Percentiles rank a stretch among this genome's conserved stretches.
phyloP scores from a whole-genome alignment of 2,797 vertebrate genomes.

The Emydoidea blandingii region DNA sequence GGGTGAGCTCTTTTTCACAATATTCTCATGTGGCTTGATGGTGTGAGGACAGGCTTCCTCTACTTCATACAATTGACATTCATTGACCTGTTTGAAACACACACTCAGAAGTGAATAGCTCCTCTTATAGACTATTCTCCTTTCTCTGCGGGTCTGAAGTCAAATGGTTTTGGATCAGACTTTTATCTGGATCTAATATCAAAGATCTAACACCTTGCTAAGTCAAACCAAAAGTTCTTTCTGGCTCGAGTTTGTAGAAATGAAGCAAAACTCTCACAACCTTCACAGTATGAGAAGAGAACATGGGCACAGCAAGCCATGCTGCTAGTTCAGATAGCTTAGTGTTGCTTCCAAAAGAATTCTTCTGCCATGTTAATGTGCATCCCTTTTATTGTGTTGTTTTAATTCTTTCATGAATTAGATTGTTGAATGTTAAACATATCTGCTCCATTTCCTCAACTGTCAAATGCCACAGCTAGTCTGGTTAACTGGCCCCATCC shows the following conservation, averaged over 20 bases:
- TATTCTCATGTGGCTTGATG: background rate
- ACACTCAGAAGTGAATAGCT: background rate
- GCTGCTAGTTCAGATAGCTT: background rate
- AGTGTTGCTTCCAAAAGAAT: background rate
- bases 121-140: background rate
- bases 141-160: background rate
- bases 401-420: background rate
- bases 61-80: background rate
- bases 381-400: background rate
- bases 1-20: background rate
- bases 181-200: background rate
- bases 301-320: background rate
- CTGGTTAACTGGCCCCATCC: background rate
- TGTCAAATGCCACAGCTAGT: background rate
- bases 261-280: background rate
- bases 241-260: background rate
- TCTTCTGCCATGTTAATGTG: background rate
- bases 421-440: background rate
- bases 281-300: background rate
- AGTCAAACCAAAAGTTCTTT: background rate
- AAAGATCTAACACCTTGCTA: background rate
- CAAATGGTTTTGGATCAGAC: background rate
- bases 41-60: background rate
- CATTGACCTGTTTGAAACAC: background rate
- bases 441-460: background rate